Percentiles rank a stretch among this genome's conserved stretches.
These are phyloP conservation scores for Ceyx erithaca DNA, from an alignment of 2,797 vertebrate species.

Conservation along the genomic window DNA sequence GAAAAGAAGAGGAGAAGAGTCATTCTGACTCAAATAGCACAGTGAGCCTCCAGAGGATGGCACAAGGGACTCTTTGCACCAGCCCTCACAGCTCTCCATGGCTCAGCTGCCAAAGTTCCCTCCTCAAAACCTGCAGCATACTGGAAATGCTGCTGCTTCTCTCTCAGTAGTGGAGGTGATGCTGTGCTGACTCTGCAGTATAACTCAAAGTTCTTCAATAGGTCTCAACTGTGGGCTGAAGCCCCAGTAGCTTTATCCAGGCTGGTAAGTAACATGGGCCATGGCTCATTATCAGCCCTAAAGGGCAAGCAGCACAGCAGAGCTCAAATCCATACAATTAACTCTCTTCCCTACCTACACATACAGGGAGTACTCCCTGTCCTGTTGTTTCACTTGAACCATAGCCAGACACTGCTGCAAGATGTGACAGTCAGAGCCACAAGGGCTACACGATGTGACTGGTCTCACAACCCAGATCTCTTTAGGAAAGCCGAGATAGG, in stretches of 20 bases:
- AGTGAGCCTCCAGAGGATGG: not conserved
- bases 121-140: not conserved
- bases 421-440: not conserved
- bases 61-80: not conserved
- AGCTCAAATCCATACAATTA: not conserved
- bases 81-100: not conserved
- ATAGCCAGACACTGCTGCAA: not conserved
- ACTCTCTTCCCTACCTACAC: not conserved
- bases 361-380: not conserved
- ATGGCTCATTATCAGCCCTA: not conserved
- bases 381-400: not conserved
- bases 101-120: not conserved
- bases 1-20: slow-evolving; percentile 1
- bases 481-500: not conserved
- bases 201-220: not conserved
- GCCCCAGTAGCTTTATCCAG: not conserved
- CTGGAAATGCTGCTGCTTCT: not conserved
- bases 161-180: not conserved
- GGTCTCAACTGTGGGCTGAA: not conserved
- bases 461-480: not conserved
- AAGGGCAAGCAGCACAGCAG: not conserved
- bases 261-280: not conserved
- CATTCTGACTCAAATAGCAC: slow-evolving; percentile 30
- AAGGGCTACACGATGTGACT: not conserved
- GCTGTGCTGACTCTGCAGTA: not conserved